Conservation (phyloP, 37 sponge, comb jelly and placozoan genomes). For the Chondrilla cf. caribensis region DNA sequence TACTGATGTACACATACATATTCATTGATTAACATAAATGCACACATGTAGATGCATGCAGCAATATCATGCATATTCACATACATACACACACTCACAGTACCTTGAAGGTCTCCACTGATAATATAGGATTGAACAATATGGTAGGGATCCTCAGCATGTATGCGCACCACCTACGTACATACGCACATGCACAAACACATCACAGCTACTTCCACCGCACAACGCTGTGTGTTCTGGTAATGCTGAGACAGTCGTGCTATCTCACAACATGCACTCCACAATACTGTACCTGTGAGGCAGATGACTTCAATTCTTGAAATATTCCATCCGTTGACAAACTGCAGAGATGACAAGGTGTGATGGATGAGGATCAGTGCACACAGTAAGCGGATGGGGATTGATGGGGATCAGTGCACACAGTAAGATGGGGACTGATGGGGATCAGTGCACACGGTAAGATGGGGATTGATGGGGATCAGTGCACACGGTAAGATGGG, state of each 20-base stretch:
- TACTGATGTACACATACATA: not conserved
- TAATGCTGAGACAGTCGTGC: too few species aligned
- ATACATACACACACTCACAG: not conserved
- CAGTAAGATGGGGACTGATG: too few species aligned
- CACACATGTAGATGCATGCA: not conserved
- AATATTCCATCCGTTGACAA: constrained; percentile 4
- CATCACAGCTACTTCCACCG: not conserved
- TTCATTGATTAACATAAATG: not conserved
- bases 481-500: too few species aligned
- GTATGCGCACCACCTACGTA: not conserved
- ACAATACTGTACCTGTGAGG: constrained; percentile 3
- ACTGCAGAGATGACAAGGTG: not conserved
- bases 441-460: too few species aligned
- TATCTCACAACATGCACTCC: too few species aligned
- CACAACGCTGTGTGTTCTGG: too few species aligned
- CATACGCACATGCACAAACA: constrained; percentile 15
- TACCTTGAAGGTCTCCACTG: not conserved
- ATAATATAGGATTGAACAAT: constrained; percentile 63
- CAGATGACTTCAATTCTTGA: constrained; percentile 9
- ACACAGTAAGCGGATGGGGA: too few species aligned
- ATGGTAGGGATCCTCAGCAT: constrained; percentile 53
- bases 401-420: too few species aligned
- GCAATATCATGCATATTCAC: not conserved
- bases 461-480: too few species aligned
- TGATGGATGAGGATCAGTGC: too few species aligned